phyloP scores from a whole-genome alignment of 2,888 invertebrate species.

The Polia nebulosa region DNA sequence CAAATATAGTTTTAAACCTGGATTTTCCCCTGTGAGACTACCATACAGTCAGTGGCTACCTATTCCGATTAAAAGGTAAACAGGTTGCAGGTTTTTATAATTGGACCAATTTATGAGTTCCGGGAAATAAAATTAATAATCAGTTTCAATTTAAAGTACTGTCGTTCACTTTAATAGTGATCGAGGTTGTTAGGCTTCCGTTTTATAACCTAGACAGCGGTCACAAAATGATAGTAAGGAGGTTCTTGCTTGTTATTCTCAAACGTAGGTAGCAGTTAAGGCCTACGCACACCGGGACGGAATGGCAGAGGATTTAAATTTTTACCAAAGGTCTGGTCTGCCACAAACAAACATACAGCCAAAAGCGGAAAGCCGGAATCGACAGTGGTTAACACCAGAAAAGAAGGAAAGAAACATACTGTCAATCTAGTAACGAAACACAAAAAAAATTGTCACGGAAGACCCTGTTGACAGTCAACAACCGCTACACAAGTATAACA shows the following conservation, averaged over 20 bases:
- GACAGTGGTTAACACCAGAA: neutral
- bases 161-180: conserved; percentile 1
- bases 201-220: neutral
- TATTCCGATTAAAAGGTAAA: neutral
- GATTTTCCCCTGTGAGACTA: conserved; percentile 37
- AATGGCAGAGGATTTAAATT: neutral
- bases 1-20: conserved; percentile 18
- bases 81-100: conserved; percentile 34
- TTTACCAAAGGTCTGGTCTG: neutral
- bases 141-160: conserved; percentile 27
- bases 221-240: neutral
- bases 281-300: no score
- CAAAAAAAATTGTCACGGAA: neutral
- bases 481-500: no score
- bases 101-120: conserved; percentile 19
- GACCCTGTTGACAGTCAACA: neutral
- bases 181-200: conserved; percentile 21
- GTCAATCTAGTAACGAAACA: neutral
- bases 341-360: neutral
- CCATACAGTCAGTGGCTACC: no score
- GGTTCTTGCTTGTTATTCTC: no score
- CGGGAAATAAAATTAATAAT: conserved; percentile 34
- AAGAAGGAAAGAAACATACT: neutral
- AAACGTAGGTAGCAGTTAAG: no score
- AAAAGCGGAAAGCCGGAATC: neutral